These are phyloP conservation scores for Drosophila pullipes DNA, from an alignment of 2,888 invertebrate species.

Conservation along the genomic window DNA sequence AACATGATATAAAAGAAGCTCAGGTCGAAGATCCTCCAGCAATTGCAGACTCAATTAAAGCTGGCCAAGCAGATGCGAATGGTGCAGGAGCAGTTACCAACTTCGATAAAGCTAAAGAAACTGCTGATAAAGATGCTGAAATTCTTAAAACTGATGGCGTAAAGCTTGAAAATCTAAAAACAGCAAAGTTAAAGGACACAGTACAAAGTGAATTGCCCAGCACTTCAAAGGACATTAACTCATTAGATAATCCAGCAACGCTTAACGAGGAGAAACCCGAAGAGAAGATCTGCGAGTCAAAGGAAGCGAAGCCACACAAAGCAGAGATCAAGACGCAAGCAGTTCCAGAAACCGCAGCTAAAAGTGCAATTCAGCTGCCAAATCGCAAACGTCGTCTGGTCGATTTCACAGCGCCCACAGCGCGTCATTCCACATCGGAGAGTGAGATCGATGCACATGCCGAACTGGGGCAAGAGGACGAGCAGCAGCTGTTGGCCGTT, in stretches of 20 bases:
- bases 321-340: neutral
- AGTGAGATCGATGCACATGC: constrained; percentile 84
- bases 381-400: constrained; percentile 83
- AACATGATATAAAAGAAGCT: neutral
- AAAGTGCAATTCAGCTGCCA: constrained; percentile 17
- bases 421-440: constrained; percentile 77
- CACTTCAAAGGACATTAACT: constrained; percentile 31
- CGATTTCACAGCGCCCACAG: constrained; percentile 60
- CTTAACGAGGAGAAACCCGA: constrained; percentile 1
- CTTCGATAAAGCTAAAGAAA: neutral
- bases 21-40: neutral
- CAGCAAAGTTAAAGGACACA: constrained; percentile 1
- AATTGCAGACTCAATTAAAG: constrained; percentile 3
- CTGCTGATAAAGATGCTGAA: neutral
- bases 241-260: constrained; percentile 4
- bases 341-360: constrained; percentile 5
- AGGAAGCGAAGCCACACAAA: constrained; percentile 7
- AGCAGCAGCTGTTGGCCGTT: constrained; percentile 75
- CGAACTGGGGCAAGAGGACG: constrained; percentile 86
- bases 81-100: neutral
- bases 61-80: neutral
- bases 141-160: neutral
- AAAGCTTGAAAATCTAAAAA: neutral
- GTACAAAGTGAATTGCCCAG: constrained; percentile 37
- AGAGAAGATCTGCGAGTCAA: neutral